Evolutionary conservation across 2,113 vertebrate genomes (phyloP).

Genomic region (Aegotheles bennettii): DNA sequence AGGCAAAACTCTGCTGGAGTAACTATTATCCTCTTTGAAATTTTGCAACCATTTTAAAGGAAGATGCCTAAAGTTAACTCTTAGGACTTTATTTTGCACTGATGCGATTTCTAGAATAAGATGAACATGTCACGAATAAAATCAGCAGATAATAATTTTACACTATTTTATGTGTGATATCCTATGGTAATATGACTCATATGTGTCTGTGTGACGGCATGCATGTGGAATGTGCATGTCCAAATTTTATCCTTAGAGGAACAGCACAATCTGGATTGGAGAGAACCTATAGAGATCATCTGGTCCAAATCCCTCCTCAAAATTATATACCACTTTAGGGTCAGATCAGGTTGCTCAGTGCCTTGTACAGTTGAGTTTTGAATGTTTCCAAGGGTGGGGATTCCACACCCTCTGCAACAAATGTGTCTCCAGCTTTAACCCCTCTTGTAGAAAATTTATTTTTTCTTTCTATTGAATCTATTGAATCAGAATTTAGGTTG

Average conservation of each 20-base stretch:
- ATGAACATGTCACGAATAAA: not conserved
- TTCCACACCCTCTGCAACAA: not conserved
- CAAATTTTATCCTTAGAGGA: not conserved
- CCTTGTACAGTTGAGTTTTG: not conserved
- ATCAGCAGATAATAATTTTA: not conserved
- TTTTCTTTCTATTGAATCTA: not conserved
- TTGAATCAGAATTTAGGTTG: not conserved
- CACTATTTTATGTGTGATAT: not conserved
- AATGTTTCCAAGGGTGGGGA: not conserved
- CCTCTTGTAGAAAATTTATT: accelerated
- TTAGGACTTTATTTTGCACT: not conserved
- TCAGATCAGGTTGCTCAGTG: not conserved
- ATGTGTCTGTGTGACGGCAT: not conserved
- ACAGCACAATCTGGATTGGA: not conserved
- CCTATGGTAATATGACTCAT: not conserved
- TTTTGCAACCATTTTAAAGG: not conserved
- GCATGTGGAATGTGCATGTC: not conserved
- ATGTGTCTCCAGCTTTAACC: not conserved
- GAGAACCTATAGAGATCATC: not conserved
- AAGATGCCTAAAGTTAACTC: not conserved
- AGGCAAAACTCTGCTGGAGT: not conserved
- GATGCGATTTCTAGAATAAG: not conserved
- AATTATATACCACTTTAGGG: not conserved
- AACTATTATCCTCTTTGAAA: not conserved
- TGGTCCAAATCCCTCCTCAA: not conserved